Evolutionary conservation across 2,888 invertebrate genomes (phyloP), one percentile per base, ranked within the genome.

Genomic region (Pseudoips prasinana): DNA sequence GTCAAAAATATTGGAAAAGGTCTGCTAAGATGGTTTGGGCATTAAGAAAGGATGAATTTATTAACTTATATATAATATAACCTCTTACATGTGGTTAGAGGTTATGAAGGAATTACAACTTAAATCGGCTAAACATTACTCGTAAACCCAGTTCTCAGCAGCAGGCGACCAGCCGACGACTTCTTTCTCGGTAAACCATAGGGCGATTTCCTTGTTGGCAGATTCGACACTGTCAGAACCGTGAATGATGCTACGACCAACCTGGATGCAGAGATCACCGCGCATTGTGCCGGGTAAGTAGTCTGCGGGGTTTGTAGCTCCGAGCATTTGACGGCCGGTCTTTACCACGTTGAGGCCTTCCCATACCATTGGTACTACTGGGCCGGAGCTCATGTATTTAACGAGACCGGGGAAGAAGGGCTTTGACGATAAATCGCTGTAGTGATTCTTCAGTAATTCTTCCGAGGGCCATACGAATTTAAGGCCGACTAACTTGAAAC

Each of bases 171-270:
- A 99, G 58, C 92, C 91, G 51, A 95, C 90, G 26, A 97, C 89
- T 86, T 94, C 94, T 58, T 96, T 95, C 46, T 94, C 94, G 46
- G 92, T 93, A 85, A 99, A 99, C 99, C 99, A 99, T 56, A 99
- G 90, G 41, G 87, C 92, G 61, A 99, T 99, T 90, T 99, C 99
- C 70, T 96, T 96, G 37, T 97, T 93, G 17, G 99, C 99, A 25
- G 97, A 96, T 60, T 98, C 98, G 25, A 98, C 98, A 31, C 96
- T 92, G 86, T 99, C 99, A 2, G 98, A 98, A 33, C 99, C 99
- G 73, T 99, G 99, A 61, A 96, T 93, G 64, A 99, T 97, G 89
- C 99, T 99, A 63, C 99, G 94, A 48, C 98, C 98, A 60, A 98
- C 95, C 83, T 98, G 94, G 62, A 99, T 93, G 86, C 97, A 97